Conservation (phyloP, 2,888 invertebrate genomes). For the Peribatodes rhomboidaria region DNA sequence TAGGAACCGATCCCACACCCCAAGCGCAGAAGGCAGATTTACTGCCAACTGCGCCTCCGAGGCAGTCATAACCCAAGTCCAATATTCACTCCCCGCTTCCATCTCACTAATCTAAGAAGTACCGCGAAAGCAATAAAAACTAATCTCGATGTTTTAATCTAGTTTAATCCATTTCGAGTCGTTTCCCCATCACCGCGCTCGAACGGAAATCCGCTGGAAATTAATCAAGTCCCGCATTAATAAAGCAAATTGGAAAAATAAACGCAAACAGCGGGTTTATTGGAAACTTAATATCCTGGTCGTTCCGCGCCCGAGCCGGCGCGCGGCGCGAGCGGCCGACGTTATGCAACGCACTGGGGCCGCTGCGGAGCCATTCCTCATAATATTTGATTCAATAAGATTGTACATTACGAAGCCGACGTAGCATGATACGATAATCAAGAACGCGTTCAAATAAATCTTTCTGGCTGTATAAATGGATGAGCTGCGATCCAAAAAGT, state of each 20-base stretch:
- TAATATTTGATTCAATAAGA: not conserved
- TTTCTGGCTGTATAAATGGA: no score
- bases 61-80: no score
- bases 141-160: slow-evolving; percentile 12
- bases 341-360: not conserved
- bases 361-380: not conserved
- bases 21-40: no score
- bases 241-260: slow-evolving; percentile 47
- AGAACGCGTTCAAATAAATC: no score
- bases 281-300: slow-evolving; percentile 62
- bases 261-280: slow-evolving; percentile 50
- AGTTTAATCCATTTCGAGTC: slow-evolving; percentile 14
- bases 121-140: slow-evolving; percentile 8
- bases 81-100: not conserved
- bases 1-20: no score
- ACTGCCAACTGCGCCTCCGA: no score
- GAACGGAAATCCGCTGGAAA: slow-evolving; percentile 33
- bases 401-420: not conserved
- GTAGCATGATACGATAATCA: no score
- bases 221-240: slow-evolving; percentile 40
- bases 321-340: not conserved
- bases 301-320: slow-evolving; percentile 6
- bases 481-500: no score
- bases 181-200: slow-evolving; percentile 19
- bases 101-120: slow-evolving; percentile 1